Evolutionary conservation across 2,797 vertebrate species (phyloP).

Genomic region (Halcyon badia): DNA sequence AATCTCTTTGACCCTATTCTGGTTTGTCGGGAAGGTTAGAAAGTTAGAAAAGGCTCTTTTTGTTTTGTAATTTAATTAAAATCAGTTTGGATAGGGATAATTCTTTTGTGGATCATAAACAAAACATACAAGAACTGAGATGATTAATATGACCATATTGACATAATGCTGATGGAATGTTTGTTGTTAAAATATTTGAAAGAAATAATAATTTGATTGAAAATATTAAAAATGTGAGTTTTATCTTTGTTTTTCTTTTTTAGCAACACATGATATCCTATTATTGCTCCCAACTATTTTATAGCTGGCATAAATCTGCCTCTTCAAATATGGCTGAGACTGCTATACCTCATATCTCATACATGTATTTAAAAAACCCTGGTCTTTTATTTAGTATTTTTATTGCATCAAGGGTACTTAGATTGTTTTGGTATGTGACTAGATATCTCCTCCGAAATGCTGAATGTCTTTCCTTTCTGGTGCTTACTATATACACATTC

Average conservation of each 20-base stretch:
- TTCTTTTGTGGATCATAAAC: constrained; percentile 35
- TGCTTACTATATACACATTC: not conserved
- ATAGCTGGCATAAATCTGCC: not conserved
- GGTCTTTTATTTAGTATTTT: not conserved
- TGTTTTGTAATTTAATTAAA: constrained; percentile 65
- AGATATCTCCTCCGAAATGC: not conserved
- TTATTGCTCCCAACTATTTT: constrained; percentile 10
- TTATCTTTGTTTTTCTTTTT: not conserved
- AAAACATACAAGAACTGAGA: constrained; percentile 13
- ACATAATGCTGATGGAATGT: constrained; percentile 14
- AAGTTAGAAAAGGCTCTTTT: constrained; percentile 25
- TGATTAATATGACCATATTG: not conserved
- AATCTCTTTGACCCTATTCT: constrained; percentile 51
- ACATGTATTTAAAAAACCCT: not conserved
- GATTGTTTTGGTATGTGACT: not conserved
- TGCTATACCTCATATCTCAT: not conserved
- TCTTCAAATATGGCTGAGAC: not conserved
- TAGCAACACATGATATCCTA: not conserved
- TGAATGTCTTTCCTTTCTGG: not conserved
- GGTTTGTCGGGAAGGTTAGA: constrained; percentile 54
- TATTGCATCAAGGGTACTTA: not conserved
- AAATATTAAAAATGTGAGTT: not conserved
- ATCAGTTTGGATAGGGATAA: constrained; percentile 9
- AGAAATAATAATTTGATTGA: constrained; percentile 14
- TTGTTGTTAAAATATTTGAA: constrained; percentile 22